Percentiles rank a stretch among this genome's conserved stretches.
Evolutionary conservation across 2,888 invertebrate species (phyloP).

Genomic region (Strigamia crassipes): DNA sequence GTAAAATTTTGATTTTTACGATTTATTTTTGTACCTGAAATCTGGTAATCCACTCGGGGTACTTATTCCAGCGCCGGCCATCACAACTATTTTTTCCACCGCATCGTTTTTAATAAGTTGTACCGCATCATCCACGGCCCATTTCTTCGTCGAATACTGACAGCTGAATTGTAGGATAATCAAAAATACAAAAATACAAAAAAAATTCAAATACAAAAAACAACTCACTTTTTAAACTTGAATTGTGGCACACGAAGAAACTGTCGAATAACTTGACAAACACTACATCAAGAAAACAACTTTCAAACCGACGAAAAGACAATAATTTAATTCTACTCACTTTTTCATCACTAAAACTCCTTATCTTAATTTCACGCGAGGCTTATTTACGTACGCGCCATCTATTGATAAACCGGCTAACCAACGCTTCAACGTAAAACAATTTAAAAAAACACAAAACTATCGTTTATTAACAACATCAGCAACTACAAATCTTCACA

Average conservation of each 20-base stretch:
- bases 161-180: not conserved
- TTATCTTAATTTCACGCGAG: not conserved
- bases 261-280: not conserved
- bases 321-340: not conserved
- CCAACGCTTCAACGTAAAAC: not conserved
- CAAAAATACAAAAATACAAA: not conserved
- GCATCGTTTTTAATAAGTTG: conserved; percentile 47
- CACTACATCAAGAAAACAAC: not conserved
- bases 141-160: not conserved
- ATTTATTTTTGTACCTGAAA: conserved; percentile 58
- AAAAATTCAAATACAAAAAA: not conserved
- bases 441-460: not conserved
- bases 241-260: not conserved
- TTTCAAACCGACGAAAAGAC: not conserved
- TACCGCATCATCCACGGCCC: conserved; percentile 45
- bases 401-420: not conserved
- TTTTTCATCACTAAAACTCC: not conserved
- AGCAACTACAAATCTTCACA: not conserved
- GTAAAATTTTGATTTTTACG: not conserved
- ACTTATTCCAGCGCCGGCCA: conserved; percentile 62
- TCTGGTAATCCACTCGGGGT: conserved; percentile 63
- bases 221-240: not conserved
- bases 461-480: not conserved
- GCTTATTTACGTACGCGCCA: not conserved
- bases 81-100: conserved; percentile 58